Percentiles rank a stretch among this genome's conserved stretches.
These are phyloP conservation scores for Lophius americanus DNA, from an alignment of 2,797 vertebrate genomes.

Conservation along the genomic window DNA sequence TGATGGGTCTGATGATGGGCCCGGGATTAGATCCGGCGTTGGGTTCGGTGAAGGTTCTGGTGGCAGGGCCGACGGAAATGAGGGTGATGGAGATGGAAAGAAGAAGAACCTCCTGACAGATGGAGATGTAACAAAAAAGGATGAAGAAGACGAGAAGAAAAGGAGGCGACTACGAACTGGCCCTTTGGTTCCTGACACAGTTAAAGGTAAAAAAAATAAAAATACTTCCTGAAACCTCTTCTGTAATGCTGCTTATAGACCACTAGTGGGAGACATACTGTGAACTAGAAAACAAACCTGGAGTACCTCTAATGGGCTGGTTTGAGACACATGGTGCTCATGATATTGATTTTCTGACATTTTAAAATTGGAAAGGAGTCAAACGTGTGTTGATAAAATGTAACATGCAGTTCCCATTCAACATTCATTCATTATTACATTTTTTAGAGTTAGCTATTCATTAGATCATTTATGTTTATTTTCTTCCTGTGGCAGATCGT, in stretches of 20 bases:
- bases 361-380: no score
- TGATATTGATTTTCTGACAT: no score
- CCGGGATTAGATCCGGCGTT: not conserved
- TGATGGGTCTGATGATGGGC: not conserved
- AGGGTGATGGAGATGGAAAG: not conserved
- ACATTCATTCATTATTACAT: not conserved
- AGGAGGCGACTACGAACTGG: slow-evolving; percentile 56
- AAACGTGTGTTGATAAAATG: not conserved
- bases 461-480: not conserved
- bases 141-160: slow-evolving; percentile 36
- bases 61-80: slow-evolving; percentile 8
- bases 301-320: no score
- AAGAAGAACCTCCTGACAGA: slow-evolving; percentile 25
- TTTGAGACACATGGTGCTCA: no score
- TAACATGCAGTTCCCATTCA: not conserved
- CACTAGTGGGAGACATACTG: not conserved
- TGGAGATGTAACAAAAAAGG: slow-evolving; percentile 27
- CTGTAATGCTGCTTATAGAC: slow-evolving; percentile 1
- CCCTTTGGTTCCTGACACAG: slow-evolving; percentile 60
- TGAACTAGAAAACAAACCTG: not conserved
- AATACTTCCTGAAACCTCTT: not conserved
- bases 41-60: not conserved
- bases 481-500: slow-evolving; percentile 53
- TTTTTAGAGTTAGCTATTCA: not conserved
- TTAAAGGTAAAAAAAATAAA: slow-evolving; percentile 59